phyloP scores from a whole-genome alignment of 2,888 invertebrate species.

The Lasius fuliginosus region DNA sequence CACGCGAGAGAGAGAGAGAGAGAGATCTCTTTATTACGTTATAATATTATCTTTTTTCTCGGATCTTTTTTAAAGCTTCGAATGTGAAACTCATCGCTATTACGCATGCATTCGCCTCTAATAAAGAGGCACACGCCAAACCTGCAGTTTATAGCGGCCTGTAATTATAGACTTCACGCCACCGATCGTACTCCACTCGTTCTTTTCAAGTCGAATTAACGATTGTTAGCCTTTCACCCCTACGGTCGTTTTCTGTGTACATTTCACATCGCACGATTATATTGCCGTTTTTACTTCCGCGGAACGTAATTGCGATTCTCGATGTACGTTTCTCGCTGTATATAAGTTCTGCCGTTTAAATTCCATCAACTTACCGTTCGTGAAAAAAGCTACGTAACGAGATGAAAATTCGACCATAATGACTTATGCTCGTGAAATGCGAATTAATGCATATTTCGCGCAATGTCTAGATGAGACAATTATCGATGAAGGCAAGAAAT shows the following conservation, averaged over 20 bases:
- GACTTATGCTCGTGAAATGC: neutral
- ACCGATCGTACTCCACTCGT: conserved; percentile 51
- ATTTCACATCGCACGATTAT: conserved; percentile 41
- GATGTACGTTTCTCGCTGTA: neutral
- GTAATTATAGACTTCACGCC: conserved; percentile 43
- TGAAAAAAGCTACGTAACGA: neutral
- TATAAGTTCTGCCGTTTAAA: conserved; percentile 10
- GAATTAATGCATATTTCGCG: conserved; percentile 1
- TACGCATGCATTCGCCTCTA: neutral
- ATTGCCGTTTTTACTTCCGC: conserved; percentile 32
- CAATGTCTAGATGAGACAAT: neutral
- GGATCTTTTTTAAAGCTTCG: neutral
- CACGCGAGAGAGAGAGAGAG: neutral
- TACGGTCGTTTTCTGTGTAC: conserved; percentile 7
- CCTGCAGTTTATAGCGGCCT: conserved; percentile 1
- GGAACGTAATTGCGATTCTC: conserved; percentile 20
- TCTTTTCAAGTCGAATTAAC: conserved; percentile 58
- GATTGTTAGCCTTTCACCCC: conserved; percentile 60
- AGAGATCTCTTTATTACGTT: neutral
- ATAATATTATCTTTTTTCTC: neutral
- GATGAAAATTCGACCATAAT: neutral
- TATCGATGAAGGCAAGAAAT: neutral
- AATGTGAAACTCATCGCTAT: conserved; percentile 4
- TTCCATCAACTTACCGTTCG: conserved; percentile 21
- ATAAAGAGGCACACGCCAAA: conserved; percentile 31